phyloP scores from a whole-genome alignment of 2,888 invertebrate species.

The Salticus scenicus region DNA sequence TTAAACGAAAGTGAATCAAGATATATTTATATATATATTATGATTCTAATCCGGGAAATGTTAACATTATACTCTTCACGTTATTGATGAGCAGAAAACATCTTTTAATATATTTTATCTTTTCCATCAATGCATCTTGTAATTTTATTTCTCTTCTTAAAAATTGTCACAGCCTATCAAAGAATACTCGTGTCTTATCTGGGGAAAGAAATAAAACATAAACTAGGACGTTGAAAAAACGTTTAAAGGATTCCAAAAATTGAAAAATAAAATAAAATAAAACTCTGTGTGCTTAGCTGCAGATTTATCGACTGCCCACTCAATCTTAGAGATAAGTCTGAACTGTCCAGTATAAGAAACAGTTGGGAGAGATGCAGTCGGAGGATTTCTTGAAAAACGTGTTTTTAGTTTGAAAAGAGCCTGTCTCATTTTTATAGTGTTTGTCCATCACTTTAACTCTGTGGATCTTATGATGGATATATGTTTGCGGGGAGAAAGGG shows the following conservation, averaged over 20 bases:
- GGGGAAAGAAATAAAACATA: slow-evolving; percentile 37
- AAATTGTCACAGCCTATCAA: slow-evolving; percentile 11
- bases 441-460: slow-evolving; percentile 21
- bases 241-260: slow-evolving; percentile 15
- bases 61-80: too few species aligned
- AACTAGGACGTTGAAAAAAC: slow-evolving; percentile 3
- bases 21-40: too few species aligned
- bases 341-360: slow-evolving; percentile 37
- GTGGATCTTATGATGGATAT: slow-evolving; percentile 21
- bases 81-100: too few species aligned
- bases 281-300: slow-evolving; percentile 25
- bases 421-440: slow-evolving; percentile 23
- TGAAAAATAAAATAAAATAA: background rate
- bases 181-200: background rate
- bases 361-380: slow-evolving; percentile 10
- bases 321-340: slow-evolving; percentile 52
- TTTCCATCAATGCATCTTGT: too few species aligned
- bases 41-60: too few species aligned
- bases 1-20: too few species aligned
- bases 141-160: too few species aligned
- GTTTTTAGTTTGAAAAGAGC: slow-evolving; percentile 27
- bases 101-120: too few species aligned
- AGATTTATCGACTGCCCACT: slow-evolving; percentile 59
- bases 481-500: background rate
- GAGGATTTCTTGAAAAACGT: slow-evolving; percentile 11